Evolutionary conservation across 2,888 invertebrate species (phyloP).

Genomic region (Scaptomyza cyrtandrae): DNA sequence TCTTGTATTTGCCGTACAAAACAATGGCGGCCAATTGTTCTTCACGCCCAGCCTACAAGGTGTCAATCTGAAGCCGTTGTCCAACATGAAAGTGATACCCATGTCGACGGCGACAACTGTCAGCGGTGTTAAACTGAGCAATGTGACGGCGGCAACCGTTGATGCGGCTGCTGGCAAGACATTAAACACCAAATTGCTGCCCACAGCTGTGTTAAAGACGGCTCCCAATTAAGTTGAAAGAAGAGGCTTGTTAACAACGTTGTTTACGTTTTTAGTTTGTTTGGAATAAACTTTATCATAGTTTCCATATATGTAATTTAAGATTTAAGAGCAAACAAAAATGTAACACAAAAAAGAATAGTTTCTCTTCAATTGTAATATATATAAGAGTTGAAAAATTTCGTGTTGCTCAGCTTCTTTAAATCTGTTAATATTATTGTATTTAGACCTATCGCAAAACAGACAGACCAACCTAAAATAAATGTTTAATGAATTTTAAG

Average conservation of each 20-base stretch:
- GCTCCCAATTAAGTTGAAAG: constrained; percentile 38
- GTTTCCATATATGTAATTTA: constrained; percentile 29
- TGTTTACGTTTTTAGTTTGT: constrained; percentile 48
- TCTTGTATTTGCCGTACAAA: constrained; percentile 86
- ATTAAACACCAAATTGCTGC: constrained; percentile 58
- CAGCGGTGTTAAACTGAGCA: constrained; percentile 38
- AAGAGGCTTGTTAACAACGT: constrained; percentile 67
- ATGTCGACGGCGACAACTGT: constrained; percentile 44
- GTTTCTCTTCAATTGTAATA: constrained; percentile 31
- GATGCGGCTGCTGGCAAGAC: constrained; percentile 50
- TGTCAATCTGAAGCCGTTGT: constrained; percentile 87
- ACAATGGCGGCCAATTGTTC: constrained; percentile 86
- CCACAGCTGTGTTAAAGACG: constrained; percentile 61
- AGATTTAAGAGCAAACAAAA: constrained; percentile 51
- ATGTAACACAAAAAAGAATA: constrained; percentile 33
- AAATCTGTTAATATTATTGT: constrained; percentile 17
- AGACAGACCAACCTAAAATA: constrained; percentile 15
- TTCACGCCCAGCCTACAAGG: constrained; percentile 88
- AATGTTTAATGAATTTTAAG: constrained; percentile 17
- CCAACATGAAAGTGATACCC: constrained; percentile 87
- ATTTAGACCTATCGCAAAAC: constrained; percentile 13
- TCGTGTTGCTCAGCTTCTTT: constrained; percentile 2
- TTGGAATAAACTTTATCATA: constrained; percentile 40
- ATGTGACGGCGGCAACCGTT: constrained; percentile 41
- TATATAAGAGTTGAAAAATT: constrained; percentile 11